Percentiles rank a stretch among this genome's conserved stretches.
Conservation (phyloP, 2,113 vertebrate species). For the Cynoglossus semilaevis region DNA sequence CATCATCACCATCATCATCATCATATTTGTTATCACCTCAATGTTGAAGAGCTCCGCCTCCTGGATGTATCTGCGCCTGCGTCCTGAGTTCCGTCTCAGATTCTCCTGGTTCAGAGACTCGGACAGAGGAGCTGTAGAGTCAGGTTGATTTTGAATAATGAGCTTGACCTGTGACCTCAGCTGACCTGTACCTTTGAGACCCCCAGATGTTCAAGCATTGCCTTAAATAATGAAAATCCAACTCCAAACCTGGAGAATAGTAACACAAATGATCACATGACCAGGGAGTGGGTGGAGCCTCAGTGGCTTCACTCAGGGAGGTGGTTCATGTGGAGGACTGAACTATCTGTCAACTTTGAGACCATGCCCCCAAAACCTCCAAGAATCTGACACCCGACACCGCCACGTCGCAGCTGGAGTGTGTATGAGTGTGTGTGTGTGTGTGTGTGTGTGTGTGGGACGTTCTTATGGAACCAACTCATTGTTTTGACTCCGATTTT, state of each 20-base stretch:
- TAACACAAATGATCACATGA: neutral
- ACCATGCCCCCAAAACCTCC: constrained; percentile 12
- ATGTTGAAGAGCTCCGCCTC: constrained; percentile 60
- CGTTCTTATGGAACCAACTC: constrained; percentile 15
- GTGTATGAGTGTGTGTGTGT: neutral
- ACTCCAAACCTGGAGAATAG: no score
- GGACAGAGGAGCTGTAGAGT: constrained; percentile 47
- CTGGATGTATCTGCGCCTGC: constrained; percentile 38
- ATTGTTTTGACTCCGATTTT: constrained; percentile 25
- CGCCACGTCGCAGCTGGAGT: constrained; percentile 44
- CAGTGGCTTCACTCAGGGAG: constrained; percentile 15
- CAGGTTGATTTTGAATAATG: neutral
- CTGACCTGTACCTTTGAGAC: neutral
- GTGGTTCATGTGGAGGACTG: neutral
- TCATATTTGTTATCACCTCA: constrained; percentile 43
- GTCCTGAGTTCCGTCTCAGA: neutral
- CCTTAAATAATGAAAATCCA: no score
- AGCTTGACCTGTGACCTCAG: neutral
- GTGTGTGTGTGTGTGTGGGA: neutral
- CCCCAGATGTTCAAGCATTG: no score
- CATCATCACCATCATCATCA: accelerated
- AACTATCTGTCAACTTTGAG: constrained; percentile 10
- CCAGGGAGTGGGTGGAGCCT: neutral
- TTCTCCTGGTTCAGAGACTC: constrained; percentile 28
- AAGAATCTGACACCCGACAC: constrained; percentile 6